These are phyloP conservation scores for Ptiloglossa arizonensis DNA, from an alignment of 1,140 invertebrate genomes.

Conservation along the genomic window DNA sequence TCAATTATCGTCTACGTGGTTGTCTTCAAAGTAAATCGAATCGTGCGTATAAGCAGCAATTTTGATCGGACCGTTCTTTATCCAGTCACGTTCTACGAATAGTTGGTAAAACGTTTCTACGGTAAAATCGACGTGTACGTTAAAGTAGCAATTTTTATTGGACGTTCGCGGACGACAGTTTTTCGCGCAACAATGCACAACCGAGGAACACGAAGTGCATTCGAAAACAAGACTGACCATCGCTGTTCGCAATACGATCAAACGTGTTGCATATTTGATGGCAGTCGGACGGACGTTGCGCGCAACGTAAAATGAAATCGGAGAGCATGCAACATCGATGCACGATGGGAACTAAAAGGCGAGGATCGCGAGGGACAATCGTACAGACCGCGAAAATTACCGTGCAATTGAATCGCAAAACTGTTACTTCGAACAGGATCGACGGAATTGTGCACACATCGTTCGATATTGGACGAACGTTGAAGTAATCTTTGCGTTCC, in stretches of 20 bases:
- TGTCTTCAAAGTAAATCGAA: too few relatives aligned
- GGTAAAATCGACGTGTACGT: too few relatives aligned
- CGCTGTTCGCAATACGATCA: background rate
- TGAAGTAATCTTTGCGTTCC: background rate
- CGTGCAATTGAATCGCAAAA: conserved; percentile 37
- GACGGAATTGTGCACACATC: background rate
- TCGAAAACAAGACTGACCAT: background rate
- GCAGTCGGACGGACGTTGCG: background rate
- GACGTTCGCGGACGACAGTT: too few relatives aligned
- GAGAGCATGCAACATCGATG: conserved; percentile 49
- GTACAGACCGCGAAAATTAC: conserved; percentile 9
- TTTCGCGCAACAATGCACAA: too few relatives aligned
- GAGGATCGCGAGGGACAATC: conserved; percentile 8
- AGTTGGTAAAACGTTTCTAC: too few relatives aligned
- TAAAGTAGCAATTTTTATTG: too few relatives aligned
- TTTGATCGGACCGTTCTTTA: too few relatives aligned
- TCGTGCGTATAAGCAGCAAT: too few relatives aligned
- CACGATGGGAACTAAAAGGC: background rate
- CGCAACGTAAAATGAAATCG: conserved; percentile 19
- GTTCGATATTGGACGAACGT: background rate
- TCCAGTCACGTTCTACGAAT: too few relatives aligned
- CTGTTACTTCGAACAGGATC: background rate
- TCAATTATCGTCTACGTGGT: too few relatives aligned
- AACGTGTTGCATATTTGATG: conserved; percentile 3
- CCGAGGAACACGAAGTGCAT: too few relatives aligned